These are phyloP conservation scores for Eilema caniola DNA, from an alignment of 2,888 invertebrate genomes.

Conservation along the genomic window DNA sequence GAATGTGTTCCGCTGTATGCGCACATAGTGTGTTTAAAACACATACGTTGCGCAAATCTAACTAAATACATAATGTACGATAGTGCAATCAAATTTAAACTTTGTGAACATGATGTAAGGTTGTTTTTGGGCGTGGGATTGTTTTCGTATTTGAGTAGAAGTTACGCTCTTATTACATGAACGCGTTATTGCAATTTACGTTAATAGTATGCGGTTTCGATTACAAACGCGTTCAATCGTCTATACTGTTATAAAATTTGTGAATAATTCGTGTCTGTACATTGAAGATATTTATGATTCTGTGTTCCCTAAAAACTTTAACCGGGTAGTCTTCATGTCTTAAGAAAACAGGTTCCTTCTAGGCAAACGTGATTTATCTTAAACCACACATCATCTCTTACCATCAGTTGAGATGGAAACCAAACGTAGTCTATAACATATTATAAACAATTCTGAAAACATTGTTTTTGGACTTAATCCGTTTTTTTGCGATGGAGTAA, in stretches of 20 bases:
- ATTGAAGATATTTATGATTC: no score
- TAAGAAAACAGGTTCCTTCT: no score
- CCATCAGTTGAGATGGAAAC: no score
- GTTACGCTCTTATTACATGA: constrained; percentile 59
- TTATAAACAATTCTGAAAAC: no score
- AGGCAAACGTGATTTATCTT: no score
- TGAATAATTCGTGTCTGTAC: no score
- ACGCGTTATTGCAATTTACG: constrained; percentile 60
- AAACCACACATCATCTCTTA: no score
- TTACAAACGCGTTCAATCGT: constrained; percentile 62
- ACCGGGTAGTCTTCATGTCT: no score
- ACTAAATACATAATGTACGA: constrained; percentile 45
- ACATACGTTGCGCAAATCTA: constrained; percentile 58
- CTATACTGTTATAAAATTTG: constrained; percentile 10
- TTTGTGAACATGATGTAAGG: constrained; percentile 18
- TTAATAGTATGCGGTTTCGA: constrained; percentile 60
- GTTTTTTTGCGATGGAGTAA: no score
- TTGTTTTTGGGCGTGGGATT: constrained; percentile 20
- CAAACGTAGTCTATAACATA: no score
- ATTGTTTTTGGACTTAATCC: no score
- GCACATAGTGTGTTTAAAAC: constrained; percentile 54
- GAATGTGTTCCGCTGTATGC: constrained; percentile 59
- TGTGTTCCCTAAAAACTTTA: no score
- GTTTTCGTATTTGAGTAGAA: constrained; percentile 37
- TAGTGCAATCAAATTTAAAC: constrained; percentile 30